phyloP scores from a whole-genome alignment of 2,888 invertebrate species.

The Monochamus alternatus region DNA sequence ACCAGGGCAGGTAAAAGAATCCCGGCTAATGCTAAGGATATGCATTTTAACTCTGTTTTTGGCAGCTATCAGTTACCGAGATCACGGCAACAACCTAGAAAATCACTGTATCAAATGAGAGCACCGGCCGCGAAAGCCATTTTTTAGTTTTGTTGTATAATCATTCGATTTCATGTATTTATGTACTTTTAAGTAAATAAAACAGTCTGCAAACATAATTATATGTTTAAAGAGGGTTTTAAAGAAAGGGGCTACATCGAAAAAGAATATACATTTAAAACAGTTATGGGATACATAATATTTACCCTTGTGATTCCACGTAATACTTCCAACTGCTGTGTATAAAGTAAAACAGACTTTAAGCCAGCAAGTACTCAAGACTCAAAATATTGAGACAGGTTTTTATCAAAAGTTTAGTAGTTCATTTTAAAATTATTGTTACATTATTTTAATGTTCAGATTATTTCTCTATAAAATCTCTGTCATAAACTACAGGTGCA shows the following conservation, averaged over 20 bases:
- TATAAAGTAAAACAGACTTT: slow-evolving; percentile 60
- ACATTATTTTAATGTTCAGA: neutral
- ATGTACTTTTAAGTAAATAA: slow-evolving; percentile 2
- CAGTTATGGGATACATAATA: slow-evolving; percentile 66
- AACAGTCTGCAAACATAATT: neutral
- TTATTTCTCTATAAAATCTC: neutral
- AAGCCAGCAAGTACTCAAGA: slow-evolving; percentile 49
- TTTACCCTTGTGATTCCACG: slow-evolving; percentile 76
- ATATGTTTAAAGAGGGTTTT: slow-evolving; percentile 24
- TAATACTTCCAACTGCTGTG: slow-evolving; percentile 74
- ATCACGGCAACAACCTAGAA: too few species aligned
- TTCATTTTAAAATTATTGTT: neutral
- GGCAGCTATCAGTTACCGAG: too few species aligned
- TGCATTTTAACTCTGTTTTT: too few species aligned
- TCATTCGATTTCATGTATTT: neutral
- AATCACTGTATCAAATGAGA: too few species aligned
- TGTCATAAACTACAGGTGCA: neutral
- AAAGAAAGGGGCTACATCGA: slow-evolving; percentile 46
- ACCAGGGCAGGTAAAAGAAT: too few species aligned
- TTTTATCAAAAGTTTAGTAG: slow-evolving; percentile 49
- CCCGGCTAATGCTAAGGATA: too few species aligned
- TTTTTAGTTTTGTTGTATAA: neutral
- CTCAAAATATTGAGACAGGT: slow-evolving; percentile 17
- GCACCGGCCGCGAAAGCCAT: too few species aligned
- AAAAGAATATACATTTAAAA: slow-evolving; percentile 60